Evolutionary conservation across 2,797 vertebrate genomes (phyloP).

Genomic region (Cephalopachus bancanus): DNA sequence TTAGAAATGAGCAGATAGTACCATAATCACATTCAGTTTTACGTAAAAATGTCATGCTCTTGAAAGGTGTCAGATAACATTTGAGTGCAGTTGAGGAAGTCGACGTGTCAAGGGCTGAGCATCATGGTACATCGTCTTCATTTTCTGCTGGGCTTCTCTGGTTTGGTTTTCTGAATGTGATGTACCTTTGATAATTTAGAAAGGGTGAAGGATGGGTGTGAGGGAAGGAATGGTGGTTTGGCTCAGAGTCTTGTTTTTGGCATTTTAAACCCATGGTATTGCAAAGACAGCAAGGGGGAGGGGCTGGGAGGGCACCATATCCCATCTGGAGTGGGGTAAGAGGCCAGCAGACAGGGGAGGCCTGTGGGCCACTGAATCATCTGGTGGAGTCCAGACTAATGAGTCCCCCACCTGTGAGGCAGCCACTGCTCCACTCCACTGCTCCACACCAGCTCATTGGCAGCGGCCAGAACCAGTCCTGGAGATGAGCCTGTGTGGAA

Average conservation of each 20-base stretch:
- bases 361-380: not conserved
- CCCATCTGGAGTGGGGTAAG: not conserved
- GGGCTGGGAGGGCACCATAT: not conserved
- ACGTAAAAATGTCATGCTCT: not conserved
- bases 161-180: not conserved
- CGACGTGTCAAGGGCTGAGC: not conserved
- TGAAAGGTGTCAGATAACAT: conserved; percentile 3
- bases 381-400: not conserved
- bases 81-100: not conserved
- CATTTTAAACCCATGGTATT: not conserved
- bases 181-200: not conserved
- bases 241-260: not conserved
- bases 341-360: not conserved
- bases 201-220: not conserved
- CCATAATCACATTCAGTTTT: not conserved
- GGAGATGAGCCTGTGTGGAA: not conserved
- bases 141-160: not conserved
- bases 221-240: not conserved
- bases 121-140: not conserved
- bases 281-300: not conserved
- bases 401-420: not conserved
- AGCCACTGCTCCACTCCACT: not conserved
- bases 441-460: not conserved
- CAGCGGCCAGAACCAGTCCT: not conserved
- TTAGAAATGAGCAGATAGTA: not conserved